Conservation (phyloP, 2,113 vertebrate species). For the Ivindomyrus marchei region DNA sequence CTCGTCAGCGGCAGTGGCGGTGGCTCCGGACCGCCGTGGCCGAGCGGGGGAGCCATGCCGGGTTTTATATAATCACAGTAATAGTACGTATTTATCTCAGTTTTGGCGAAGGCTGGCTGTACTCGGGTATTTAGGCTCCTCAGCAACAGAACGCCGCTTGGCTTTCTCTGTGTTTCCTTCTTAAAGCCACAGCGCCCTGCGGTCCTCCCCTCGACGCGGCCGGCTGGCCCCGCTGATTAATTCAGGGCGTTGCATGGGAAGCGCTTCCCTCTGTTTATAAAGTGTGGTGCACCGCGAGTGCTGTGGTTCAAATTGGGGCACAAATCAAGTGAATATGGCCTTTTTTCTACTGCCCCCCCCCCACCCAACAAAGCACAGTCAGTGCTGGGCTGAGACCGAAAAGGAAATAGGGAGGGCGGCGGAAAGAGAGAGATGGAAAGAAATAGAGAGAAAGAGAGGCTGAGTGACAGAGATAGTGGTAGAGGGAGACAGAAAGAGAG, state of each 20-base stretch:
- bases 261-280: constrained; percentile 33
- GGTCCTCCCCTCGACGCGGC: constrained; percentile 61
- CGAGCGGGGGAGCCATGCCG: constrained; percentile 51
- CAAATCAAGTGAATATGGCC: constrained; percentile 27
- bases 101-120: constrained; percentile 72
- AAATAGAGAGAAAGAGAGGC: not conserved
- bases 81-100: constrained; percentile 85
- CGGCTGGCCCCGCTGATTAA: constrained; percentile 73
- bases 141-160: constrained; percentile 77
- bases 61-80: constrained; percentile 77
- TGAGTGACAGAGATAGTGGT: not conserved
- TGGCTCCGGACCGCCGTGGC: constrained; percentile 67
- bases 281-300: constrained; percentile 25
- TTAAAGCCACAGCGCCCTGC: constrained; percentile 71
- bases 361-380: constrained; percentile 16
- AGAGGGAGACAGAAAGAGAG: not conserved
- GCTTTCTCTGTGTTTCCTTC: constrained; percentile 31
- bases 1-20: constrained; percentile 77
- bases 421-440: not conserved
- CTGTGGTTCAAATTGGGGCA: constrained; percentile 26
- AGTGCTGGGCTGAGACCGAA: constrained; percentile 34
- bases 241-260: constrained; percentile 61
- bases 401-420: not conserved
- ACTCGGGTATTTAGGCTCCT: constrained; percentile 76
- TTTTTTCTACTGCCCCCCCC: constrained; percentile 1